Evolutionary conservation across 2,888 invertebrate genomes (phyloP).

Genomic region (Trichopria drosophilae): DNA sequence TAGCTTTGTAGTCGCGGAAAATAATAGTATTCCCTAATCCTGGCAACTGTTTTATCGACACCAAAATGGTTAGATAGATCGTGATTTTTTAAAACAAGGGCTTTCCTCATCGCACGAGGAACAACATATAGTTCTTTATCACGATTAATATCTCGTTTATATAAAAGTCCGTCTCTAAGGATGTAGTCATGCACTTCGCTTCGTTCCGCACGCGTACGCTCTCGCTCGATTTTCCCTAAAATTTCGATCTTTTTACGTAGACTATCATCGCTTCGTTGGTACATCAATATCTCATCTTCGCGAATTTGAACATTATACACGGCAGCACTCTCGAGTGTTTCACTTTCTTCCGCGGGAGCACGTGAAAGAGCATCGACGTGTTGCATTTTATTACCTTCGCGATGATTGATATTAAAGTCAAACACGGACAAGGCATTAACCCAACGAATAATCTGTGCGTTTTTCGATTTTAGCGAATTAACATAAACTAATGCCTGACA

Average conservation of each 20-base stretch:
- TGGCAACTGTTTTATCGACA: not conserved
- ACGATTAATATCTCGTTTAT: too few species aligned
- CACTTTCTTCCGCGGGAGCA: too few species aligned
- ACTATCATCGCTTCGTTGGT: conserved; percentile 9
- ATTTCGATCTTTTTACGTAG: conserved; percentile 16
- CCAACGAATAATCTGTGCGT: too few species aligned
- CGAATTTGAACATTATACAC: too few species aligned
- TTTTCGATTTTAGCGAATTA: conserved; percentile 26
- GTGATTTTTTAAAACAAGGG: conserved; percentile 5
- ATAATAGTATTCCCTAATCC: conserved; percentile 25
- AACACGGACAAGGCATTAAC: too few species aligned
- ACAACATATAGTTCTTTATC: not conserved
- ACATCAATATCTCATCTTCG: too few species aligned
- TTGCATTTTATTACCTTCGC: conserved; percentile 33
- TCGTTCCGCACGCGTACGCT: not conserved
- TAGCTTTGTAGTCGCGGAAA: too few species aligned
- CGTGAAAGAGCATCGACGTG: too few species aligned
- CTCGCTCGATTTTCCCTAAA: not conserved
- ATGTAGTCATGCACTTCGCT: not conserved
- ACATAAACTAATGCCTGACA: too few species aligned
- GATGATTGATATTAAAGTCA: conserved; percentile 36
- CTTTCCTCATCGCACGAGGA: too few species aligned
- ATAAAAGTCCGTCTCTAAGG: not conserved
- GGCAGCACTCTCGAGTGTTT: too few species aligned
- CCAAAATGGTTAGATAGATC: conserved; percentile 7